Percentiles rank a stretch among this genome's conserved stretches.
These are phyloP conservation scores for Cervus canadensis DNA, from an alignment of 2,113 vertebrate species.

Conservation along the genomic window DNA sequence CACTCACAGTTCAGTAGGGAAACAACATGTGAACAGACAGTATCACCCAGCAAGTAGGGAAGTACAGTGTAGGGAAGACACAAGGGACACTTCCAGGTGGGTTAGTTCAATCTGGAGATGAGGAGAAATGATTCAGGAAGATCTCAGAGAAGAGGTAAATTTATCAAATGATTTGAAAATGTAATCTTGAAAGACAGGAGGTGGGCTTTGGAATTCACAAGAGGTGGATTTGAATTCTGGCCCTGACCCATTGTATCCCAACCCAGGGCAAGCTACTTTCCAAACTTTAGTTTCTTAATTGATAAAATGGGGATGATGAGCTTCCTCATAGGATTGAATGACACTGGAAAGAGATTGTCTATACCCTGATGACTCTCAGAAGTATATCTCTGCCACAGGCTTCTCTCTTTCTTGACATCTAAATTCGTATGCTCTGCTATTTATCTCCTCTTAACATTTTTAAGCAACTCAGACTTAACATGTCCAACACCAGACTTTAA, in stretches of 20 bases:
- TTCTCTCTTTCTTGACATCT: background rate
- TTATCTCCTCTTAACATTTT: background rate
- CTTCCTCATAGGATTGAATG: background rate
- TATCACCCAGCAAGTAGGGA: too few species aligned
- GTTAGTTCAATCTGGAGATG: background rate
- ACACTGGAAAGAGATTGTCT: background rate
- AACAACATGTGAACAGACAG: background rate
- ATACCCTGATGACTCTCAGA: background rate
- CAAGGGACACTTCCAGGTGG: background rate
- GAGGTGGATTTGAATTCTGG: background rate
- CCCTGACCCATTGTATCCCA: background rate
- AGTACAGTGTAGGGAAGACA: background rate
- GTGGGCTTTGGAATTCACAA: background rate
- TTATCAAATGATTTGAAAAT: conserved; percentile 21
- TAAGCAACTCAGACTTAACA: background rate
- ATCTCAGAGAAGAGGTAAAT: background rate
- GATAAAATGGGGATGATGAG: background rate
- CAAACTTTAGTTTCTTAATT: background rate
- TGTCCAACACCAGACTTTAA: background rate
- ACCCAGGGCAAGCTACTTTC: background rate
- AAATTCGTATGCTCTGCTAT: background rate
- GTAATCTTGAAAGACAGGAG: background rate
- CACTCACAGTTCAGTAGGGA: background rate
- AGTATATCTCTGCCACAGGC: background rate
- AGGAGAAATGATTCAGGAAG: background rate